Conservation (phyloP, 2,797 vertebrate genomes). For the Scomberomorus guttatus region DNA sequence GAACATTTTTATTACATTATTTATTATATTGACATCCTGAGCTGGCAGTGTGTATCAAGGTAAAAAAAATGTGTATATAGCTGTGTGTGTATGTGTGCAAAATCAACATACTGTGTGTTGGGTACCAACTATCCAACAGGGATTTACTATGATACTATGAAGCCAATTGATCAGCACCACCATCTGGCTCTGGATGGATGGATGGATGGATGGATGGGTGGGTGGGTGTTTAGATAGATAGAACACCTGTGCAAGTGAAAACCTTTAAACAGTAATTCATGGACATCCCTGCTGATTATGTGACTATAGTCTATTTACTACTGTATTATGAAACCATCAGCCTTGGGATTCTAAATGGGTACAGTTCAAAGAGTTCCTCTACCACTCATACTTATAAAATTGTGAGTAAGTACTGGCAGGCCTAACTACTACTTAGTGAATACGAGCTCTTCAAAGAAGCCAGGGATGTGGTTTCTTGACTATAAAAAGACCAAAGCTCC, state of each 20-base stretch:
- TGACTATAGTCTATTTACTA: constrained; percentile 73
- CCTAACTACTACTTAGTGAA: constrained; percentile 84
- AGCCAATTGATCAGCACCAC: constrained; percentile 7
- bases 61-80: constrained; percentile 16
- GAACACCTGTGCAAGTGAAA: constrained; percentile 70
- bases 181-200: not conserved
- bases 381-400: constrained; percentile 80
- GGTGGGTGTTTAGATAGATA: too few species aligned
- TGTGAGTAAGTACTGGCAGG: constrained; percentile 80
- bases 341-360: constrained; percentile 73
- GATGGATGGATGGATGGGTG: too few species aligned
- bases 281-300: constrained; percentile 76
- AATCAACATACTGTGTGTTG: constrained; percentile 13
- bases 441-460: constrained; percentile 80
- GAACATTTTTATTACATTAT: too few species aligned
- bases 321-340: constrained; percentile 77
- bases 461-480: constrained; percentile 80
- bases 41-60: not conserved
- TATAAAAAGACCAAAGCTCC: constrained; percentile 84
- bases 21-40: constrained; percentile 18
- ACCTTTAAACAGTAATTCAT: constrained; percentile 57
- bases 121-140: constrained; percentile 11
- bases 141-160: constrained; percentile 18
- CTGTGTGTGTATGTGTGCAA: constrained; percentile 5
- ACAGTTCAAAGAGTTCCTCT: constrained; percentile 79